Conservation (phyloP, 2,797 vertebrate species). For the Leucoraja ocellata region DNA sequence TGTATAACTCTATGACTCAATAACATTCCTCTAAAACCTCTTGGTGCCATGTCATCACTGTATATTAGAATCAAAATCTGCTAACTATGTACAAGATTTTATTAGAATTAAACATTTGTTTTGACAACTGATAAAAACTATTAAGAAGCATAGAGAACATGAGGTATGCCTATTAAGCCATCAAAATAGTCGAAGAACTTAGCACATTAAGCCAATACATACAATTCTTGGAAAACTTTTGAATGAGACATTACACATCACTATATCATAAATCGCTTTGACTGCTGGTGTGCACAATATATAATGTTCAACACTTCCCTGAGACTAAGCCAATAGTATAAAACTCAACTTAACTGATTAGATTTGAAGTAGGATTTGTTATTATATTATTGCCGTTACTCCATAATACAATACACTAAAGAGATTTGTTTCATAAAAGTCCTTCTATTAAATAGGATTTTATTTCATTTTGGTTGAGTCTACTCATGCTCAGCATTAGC, state of each 20-base stretch:
- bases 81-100: neutral
- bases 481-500: neutral
- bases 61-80: too few species aligned
- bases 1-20: too few species aligned
- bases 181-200: neutral
- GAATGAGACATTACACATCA: neutral
- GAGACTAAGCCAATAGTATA: neutral
- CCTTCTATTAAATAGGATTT: neutral
- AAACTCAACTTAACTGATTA: neutral
- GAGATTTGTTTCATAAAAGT: neutral
- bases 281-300: neutral
- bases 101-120: neutral
- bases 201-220: neutral
- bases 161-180: neutral
- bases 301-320: neutral
- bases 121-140: neutral
- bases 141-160: neutral
- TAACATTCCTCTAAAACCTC: neutral
- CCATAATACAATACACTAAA: neutral
- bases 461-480: neutral
- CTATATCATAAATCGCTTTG: neutral
- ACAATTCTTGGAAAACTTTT: neutral
- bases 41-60: neutral
- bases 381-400: neutral
- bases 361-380: slow-evolving; percentile 20